Conservation (phyloP, 2,797 vertebrate genomes). For the Echeneis naucrates region DNA sequence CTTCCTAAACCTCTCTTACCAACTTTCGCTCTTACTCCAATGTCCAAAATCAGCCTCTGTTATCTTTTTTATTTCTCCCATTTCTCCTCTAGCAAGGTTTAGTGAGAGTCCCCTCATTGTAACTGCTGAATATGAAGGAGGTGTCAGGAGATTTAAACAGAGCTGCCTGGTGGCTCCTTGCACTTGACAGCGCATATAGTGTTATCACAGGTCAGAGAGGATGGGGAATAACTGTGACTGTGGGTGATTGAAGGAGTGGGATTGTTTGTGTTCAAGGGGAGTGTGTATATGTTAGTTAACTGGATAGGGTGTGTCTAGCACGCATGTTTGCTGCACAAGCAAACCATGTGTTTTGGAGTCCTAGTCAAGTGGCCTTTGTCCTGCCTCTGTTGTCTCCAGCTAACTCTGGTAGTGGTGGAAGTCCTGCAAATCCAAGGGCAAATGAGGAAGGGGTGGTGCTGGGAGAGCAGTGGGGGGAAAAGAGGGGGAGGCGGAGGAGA, state of each 20-base stretch:
- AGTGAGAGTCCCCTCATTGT: slow-evolving; percentile 44
- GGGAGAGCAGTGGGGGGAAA: slow-evolving; percentile 57
- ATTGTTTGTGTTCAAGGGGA: slow-evolving; percentile 48
- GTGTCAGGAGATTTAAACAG: slow-evolving; percentile 58
- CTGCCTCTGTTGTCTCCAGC: slow-evolving; percentile 23
- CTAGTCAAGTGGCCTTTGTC: slow-evolving; percentile 60
- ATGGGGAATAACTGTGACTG: slow-evolving; percentile 24
- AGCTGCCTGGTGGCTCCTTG: slow-evolving; percentile 52
- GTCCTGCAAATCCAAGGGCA: slow-evolving; percentile 58
- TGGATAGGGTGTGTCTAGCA: slow-evolving; percentile 44
- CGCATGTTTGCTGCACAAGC: slow-evolving; percentile 45
- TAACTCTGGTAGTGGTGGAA: slow-evolving; percentile 51
- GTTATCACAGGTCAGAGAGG: slow-evolving; percentile 53
- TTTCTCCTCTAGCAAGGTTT: slow-evolving; percentile 14
- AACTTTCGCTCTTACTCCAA: too few species aligned
- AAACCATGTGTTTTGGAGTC: slow-evolving; percentile 63
- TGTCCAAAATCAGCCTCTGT: neutral
- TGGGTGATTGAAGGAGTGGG: slow-evolving; percentile 25
- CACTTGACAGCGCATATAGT: slow-evolving; percentile 57
- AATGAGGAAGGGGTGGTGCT: slow-evolving; percentile 57
- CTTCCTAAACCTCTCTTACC: neutral
- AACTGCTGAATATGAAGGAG: slow-evolving; percentile 38
- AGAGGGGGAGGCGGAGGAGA: slow-evolving; percentile 37
- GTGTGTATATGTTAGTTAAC: slow-evolving; percentile 35
- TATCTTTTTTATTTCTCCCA: slow-evolving; percentile 19